phyloP scores from a whole-genome alignment of 2,888 invertebrate genomes.

The Polymixis flavicincta region DNA sequence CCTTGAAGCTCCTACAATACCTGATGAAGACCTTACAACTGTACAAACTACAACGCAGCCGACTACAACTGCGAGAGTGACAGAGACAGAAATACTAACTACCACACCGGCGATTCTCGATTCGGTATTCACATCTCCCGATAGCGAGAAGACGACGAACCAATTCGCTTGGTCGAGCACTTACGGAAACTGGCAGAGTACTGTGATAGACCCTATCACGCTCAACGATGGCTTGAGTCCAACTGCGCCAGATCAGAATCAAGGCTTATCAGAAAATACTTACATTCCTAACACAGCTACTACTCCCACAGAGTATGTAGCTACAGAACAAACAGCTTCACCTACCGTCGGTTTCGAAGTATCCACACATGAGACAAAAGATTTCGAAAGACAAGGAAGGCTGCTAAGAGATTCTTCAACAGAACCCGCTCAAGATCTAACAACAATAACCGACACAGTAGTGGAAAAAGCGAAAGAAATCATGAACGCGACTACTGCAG shows the following conservation, averaged over 20 bases:
- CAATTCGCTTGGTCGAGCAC: conserved; percentile 86
- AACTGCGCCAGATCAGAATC: conserved; percentile 76
- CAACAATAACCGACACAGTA: conserved; percentile 92
- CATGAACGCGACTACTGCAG: conserved; percentile 93
- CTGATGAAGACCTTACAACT: conserved; percentile 77
- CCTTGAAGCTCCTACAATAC: conserved; percentile 83
- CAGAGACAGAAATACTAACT: conserved; percentile 78
- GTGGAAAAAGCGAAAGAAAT: conserved; percentile 94
- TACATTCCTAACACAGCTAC: conserved; percentile 78
- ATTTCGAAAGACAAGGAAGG: conserved; percentile 81
- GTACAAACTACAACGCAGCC: conserved; percentile 77
- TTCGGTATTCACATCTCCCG: conserved; percentile 83
- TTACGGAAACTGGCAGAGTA: conserved; percentile 92
- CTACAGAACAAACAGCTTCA: conserved; percentile 79
- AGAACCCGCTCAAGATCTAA: conserved; percentile 90
- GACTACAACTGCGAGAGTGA: conserved; percentile 75
- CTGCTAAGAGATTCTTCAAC: conserved; percentile 82
- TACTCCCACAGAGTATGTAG: conserved; percentile 75
- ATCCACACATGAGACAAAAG: conserved; percentile 73
- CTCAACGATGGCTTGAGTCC: conserved; percentile 92
- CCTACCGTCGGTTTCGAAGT: conserved; percentile 79
- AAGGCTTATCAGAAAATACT: conserved; percentile 75
- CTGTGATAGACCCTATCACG: conserved; percentile 93
- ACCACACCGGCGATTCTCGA: conserved; percentile 74
- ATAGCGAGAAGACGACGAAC: conserved; percentile 84